Conservation (phyloP, 2,797 vertebrate genomes). For the Syngnathus acus region DNA sequence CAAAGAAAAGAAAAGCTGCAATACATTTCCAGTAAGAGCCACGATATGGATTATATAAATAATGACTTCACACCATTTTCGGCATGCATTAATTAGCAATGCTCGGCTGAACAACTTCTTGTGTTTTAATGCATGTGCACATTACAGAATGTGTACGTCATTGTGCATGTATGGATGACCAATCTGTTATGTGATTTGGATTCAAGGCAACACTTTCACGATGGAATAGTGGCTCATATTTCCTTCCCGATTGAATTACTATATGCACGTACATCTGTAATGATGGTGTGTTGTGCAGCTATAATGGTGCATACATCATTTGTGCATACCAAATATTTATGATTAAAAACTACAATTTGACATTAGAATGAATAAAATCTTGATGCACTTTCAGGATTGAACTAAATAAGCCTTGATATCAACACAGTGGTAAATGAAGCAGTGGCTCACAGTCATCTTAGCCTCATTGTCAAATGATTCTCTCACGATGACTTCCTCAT, state of each 20-base stretch:
- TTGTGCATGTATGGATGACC: background rate
- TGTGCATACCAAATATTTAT: background rate
- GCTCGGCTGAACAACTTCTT: background rate
- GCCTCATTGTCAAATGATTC: constrained; percentile 27
- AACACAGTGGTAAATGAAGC: constrained; percentile 21
- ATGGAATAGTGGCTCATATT: background rate
- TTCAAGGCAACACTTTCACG: constrained; percentile 6
- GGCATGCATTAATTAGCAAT: constrained; percentile 5
- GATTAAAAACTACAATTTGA: constrained; percentile 7
- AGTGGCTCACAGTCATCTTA: constrained; percentile 27
- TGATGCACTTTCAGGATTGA: background rate
- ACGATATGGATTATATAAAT: constrained; percentile 17
- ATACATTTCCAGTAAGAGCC: constrained; percentile 1
- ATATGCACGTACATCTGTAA: background rate
- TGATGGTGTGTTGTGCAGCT: background rate
- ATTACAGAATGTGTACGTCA: background rate
- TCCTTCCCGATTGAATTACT: background rate
- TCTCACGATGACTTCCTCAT: constrained; percentile 5
- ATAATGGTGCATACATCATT: too few species aligned
- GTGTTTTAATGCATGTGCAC: background rate
- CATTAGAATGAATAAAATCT: background rate
- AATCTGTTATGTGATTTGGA: background rate
- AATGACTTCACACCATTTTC: constrained; percentile 19
- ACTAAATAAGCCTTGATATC: constrained; percentile 2
- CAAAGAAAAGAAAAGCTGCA: background rate